Conservation (phyloP, 2,888 invertebrate species). For the Slavum lentiscoides region DNA sequence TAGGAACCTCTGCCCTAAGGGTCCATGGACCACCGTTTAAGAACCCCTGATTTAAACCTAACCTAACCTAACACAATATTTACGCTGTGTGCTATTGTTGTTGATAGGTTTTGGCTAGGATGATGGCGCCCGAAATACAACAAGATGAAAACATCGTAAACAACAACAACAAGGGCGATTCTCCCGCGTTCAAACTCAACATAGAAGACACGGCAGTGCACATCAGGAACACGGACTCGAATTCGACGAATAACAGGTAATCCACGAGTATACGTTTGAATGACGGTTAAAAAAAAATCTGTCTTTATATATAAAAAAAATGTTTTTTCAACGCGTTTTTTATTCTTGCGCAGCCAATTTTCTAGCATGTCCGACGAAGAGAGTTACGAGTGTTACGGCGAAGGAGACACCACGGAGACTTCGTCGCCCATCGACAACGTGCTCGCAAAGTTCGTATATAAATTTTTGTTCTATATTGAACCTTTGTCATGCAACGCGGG, state of each 20-base stretch:
- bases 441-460: slow-evolving; percentile 35
- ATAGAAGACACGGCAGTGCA: slow-evolving; percentile 31
- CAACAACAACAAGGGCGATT: slow-evolving; percentile 41
- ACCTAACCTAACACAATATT: too few species aligned
- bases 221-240: slow-evolving; percentile 37
- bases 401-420: slow-evolving; percentile 65
- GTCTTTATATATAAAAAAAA: not conserved
- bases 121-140: slow-evolving; percentile 52
- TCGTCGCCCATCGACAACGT: slow-evolving; percentile 56
- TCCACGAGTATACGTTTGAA: not conserved
- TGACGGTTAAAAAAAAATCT: not conserved
- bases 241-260: slow-evolving; percentile 46
- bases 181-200: slow-evolving; percentile 36
- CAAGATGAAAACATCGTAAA: slow-evolving; percentile 46
- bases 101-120: slow-evolving; percentile 48
- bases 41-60: too few species aligned
- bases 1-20: too few species aligned
- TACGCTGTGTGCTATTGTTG: not conserved
- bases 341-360: slow-evolving; percentile 60
- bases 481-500: not conserved
- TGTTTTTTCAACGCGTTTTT: not conserved
- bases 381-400: slow-evolving; percentile 80
- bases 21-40: too few species aligned
- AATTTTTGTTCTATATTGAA: not conserved
- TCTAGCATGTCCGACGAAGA: slow-evolving; percentile 73